Percentiles rank a stretch among this genome's conserved stretches.
These are phyloP conservation scores for Lottia scabra DNA, from an alignment of 2,888 invertebrate genomes.

Conservation along the genomic window DNA sequence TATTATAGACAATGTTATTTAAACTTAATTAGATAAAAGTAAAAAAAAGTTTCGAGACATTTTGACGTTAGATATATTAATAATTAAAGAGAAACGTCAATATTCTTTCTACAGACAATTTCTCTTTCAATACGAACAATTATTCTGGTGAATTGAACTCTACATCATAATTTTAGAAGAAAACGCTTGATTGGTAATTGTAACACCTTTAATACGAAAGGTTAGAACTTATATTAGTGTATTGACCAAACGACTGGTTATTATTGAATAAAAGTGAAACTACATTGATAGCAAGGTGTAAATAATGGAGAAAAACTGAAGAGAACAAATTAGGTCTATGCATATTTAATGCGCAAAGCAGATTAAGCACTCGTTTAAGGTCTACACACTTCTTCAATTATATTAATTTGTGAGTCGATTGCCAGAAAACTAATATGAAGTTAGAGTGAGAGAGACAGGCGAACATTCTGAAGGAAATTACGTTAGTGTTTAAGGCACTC, in stretches of 20 bases:
- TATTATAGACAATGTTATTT: not conserved
- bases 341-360: constrained; percentile 6
- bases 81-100: not conserved
- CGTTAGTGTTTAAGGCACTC: not conserved
- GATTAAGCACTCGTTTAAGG: constrained; percentile 4
- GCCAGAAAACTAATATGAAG: constrained; percentile 4
- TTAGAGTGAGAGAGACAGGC: not conserved
- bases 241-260: not conserved
- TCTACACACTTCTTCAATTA: constrained; percentile 1
- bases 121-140: not conserved
- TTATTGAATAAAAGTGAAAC: not conserved
- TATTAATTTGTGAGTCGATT: not conserved
- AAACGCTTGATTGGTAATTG: constrained; percentile 4
- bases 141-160: not conserved
- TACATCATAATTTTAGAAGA: not conserved
- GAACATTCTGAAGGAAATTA: not conserved
- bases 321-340: constrained; percentile 5
- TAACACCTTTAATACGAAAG: not conserved
- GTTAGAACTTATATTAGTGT: constrained; percentile 4
- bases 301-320: not conserved
- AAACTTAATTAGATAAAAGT: not conserved
- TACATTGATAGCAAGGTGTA: not conserved
- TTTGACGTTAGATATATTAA: constrained; percentile 3
- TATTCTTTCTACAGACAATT: not conserved
- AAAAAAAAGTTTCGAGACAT: not conserved